Evolutionary conservation across 1,140 invertebrate species (phyloP), one percentile per base, ranked within the genome.

Genomic region (Maconellicoccus hirsutus): DNA sequence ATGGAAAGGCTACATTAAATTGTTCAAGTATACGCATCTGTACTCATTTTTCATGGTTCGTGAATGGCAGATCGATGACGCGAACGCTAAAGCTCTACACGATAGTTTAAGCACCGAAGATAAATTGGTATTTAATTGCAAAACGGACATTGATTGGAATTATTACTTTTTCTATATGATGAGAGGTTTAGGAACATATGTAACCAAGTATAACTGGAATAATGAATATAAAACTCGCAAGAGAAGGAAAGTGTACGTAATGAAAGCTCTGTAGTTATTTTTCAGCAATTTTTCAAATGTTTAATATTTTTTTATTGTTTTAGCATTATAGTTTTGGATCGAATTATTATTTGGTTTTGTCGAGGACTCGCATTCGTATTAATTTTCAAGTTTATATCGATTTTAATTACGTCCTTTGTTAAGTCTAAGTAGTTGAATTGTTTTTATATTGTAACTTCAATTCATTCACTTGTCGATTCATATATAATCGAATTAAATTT

Each of bases 41-140:
- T 52, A 52, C n/a, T 52, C 42, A 16, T 52, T 52, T 52, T 52
- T 52, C 42, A 52, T 52, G 42, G 42, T 52, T 52, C 42, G 42
- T 8, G 6, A 6, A 3, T 52, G 42, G 42, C 10, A 19, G n/a
- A 52, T 52, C 16, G 42, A 3, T 52, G 42, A 52, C 6, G 3
- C 42, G n/a, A 52, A 52, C n/a, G n/a, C 42, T 3, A 52, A 52
- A 19, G 42, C 6, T 19, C 16, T 52, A 16, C n/a, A 16, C 42
- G n/a, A 52, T 16, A 8, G 6, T 4, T 8, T 52, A 16, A 52
- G 6, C n/a, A 6, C 6, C 3, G 42, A 52, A 16, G 42, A 52
- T 52, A 52, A 52, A 52, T 52, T 52, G n/a, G 6, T 52, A 16
- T 52, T 52, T 16, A 52, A 52, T 19, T 52, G 42, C 42, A 14